phyloP scores from a whole-genome alignment of 2,797 vertebrate genomes.

The Acanthurus leucopareius region DNA sequence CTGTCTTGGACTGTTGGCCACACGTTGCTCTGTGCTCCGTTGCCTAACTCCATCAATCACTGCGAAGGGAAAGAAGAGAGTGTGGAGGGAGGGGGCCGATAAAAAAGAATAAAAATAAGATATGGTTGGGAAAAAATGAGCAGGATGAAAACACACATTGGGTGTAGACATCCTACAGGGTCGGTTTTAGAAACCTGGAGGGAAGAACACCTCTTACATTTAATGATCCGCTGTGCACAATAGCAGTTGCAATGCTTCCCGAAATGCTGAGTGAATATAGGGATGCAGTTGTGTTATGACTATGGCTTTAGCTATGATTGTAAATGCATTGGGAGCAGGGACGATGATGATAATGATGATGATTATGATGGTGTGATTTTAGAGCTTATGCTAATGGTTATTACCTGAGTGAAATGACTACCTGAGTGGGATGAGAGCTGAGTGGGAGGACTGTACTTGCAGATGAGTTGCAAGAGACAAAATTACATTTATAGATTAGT shows the following conservation, averaged over 20 bases:
- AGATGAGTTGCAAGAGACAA: conserved; percentile 40
- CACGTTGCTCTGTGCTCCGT: conserved; percentile 86
- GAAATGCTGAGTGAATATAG: conserved; percentile 71
- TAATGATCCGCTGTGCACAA: conserved; percentile 75
- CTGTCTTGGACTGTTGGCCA: conserved; percentile 87
- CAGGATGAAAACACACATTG: conserved; percentile 69
- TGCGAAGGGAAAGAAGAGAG: conserved; percentile 68
- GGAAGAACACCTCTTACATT: conserved; percentile 72
- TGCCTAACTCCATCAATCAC: conserved; percentile 89
- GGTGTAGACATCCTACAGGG: conserved; percentile 51
- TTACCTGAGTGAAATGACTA: conserved; percentile 74
- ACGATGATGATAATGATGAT: conserved; percentile 74
- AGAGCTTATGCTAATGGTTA: conserved; percentile 78
- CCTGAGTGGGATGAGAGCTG: conserved; percentile 53
- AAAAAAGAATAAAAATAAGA: conserved; percentile 79
- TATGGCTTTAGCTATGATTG: conserved; percentile 68
- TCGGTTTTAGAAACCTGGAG: conserved; percentile 65
- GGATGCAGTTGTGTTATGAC: conserved; percentile 65
- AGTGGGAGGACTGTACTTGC: conserved; percentile 53
- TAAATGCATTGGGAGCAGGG: conserved; percentile 64
- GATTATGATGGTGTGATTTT: conserved; percentile 78
- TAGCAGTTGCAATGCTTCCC: conserved; percentile 69
- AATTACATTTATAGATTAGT: conserved; percentile 42
- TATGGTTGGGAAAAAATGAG: conserved; percentile 72
- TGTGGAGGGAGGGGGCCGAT: conserved; percentile 35